Conservation (phyloP, 2,797 vertebrate genomes). For the Iguana delicatissima region DNA sequence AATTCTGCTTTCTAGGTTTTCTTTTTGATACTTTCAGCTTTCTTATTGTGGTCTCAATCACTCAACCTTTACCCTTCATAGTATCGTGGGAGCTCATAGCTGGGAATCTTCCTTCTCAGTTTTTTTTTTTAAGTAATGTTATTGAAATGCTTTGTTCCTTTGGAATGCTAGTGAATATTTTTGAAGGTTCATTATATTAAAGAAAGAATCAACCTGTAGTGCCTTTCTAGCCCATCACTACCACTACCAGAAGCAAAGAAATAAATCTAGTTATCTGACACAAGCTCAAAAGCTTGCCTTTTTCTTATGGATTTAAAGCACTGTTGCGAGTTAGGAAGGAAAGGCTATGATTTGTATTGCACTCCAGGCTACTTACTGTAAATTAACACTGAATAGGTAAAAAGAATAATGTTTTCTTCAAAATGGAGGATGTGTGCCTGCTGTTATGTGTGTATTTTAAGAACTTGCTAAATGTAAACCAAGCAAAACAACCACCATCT, state of each 20-base stretch:
- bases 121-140: slow-evolving; percentile 48
- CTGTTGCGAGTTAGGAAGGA: slow-evolving; percentile 55
- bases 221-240: slow-evolving; percentile 46
- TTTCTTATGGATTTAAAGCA: slow-evolving; percentile 45
- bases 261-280: slow-evolving; percentile 55
- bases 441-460: slow-evolving; percentile 39
- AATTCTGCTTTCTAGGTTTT: slow-evolving; percentile 49
- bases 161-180: slow-evolving; percentile 44
- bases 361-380: slow-evolving; percentile 40
- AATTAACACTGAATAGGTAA: slow-evolving; percentile 43
- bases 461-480: slow-evolving; percentile 57
- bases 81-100: slow-evolving; percentile 23
- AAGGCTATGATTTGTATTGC: slow-evolving; percentile 25
- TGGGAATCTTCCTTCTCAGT: slow-evolving; percentile 45
- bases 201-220: slow-evolving; percentile 33
- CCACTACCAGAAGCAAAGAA: slow-evolving; percentile 54
- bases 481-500: slow-evolving; percentile 41
- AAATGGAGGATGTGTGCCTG: slow-evolving; percentile 28
- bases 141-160: slow-evolving; percentile 46
- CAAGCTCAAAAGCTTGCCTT: slow-evolving; percentile 39
- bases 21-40: slow-evolving; percentile 41
- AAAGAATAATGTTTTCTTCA: slow-evolving; percentile 54
- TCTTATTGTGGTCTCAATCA: slow-evolving; percentile 48
- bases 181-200: slow-evolving; percentile 1
- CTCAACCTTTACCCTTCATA: slow-evolving; percentile 32